These are phyloP conservation scores for Geophilus truncorum DNA, from an alignment of 2,888 invertebrate species.

Conservation along the genomic window DNA sequence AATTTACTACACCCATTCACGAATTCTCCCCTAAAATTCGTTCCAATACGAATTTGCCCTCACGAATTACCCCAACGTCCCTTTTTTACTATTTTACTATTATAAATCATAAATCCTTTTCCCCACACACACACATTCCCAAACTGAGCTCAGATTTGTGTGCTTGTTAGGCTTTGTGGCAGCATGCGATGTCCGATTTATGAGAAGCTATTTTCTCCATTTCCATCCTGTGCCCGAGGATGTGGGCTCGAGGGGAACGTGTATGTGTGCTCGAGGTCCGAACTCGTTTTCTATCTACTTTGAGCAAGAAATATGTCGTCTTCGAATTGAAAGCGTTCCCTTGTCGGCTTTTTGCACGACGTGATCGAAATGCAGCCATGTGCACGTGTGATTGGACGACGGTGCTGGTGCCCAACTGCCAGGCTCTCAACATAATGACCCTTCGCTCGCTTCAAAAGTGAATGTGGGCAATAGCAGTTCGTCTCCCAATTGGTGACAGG, in stretches of 20 bases:
- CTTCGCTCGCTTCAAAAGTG: not conserved
- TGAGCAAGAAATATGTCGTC: conserved; percentile 9
- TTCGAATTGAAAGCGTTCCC: conserved; percentile 15
- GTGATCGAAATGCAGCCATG: not conserved
- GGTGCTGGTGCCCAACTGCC: not conserved
- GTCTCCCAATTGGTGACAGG: not conserved
- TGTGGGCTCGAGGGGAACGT: not conserved
- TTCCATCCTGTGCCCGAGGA: not conserved
- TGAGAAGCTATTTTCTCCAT: conserved; percentile 3
- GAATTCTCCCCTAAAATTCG: no score
- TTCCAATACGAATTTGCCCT: not conserved
- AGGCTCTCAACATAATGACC: not conserved
- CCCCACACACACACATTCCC: not conserved
- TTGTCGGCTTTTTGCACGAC: conserved; percentile 3
- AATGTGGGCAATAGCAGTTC: not conserved
- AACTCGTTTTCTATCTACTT: not conserved
- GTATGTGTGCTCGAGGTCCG: not conserved
- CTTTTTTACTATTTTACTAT: not conserved
- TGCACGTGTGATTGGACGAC: conserved; percentile 12
- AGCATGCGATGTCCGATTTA: not conserved
- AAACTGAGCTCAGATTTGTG: not conserved
- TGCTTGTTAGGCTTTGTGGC: not conserved
- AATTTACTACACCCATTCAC: no score
- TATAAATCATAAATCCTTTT: not conserved
- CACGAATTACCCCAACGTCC: not conserved